Base-by-base conservation (phyloP, 2,888 invertebrate genomes). In the Noctuana brunneofusca region DNA sequence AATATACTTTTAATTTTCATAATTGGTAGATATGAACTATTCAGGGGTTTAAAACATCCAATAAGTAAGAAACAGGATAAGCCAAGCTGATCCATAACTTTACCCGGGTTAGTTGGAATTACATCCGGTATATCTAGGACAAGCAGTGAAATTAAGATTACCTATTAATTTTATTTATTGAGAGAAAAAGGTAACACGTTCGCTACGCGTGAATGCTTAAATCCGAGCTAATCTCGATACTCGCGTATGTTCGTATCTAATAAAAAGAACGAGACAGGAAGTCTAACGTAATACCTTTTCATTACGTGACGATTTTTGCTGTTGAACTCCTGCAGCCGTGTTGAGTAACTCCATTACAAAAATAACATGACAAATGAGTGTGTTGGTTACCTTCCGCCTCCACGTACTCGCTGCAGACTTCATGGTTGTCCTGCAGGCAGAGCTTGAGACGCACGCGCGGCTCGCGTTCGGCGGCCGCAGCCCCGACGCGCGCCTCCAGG, bases 351-450 rank as follows among this genome's bases (percentile, higher is more conserved):
- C 3, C 30, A 24, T 24, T 24, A 3, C 8, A 30, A 30, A 6
- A 3, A 30, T 8, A 30, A 5, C 3, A 24, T 4, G 24, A 24
- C 5, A 1, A 24, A 32, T 2, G 9, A 4, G 11, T 9, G 9
- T 62, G 48, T 67, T 64, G 94, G 96, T 95, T 81, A 96, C 96
- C 94, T 78, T 96, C 96, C 24, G 97, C 97, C 78, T 96, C 95
- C 0, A 95, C 93, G 81, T 95, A 96, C 46, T 96, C 96, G 30
- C 97, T 96, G 84, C 97, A 97, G 69, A 96, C 95, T 63, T 96
- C 95, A 58, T 94, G 94, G 80, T 96, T 96, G 50, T 95, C 94
- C 72, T 95, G 94, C 57, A 97, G 89, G 74, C 98, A 98, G 35
- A 98, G 92, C 73, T 96, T 96, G 14, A 97, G 95, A 55, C 97